These are phyloP conservation scores for Syngnathus typhle DNA, from an alignment of 2,113 vertebrate species.

Conservation along the genomic window DNA sequence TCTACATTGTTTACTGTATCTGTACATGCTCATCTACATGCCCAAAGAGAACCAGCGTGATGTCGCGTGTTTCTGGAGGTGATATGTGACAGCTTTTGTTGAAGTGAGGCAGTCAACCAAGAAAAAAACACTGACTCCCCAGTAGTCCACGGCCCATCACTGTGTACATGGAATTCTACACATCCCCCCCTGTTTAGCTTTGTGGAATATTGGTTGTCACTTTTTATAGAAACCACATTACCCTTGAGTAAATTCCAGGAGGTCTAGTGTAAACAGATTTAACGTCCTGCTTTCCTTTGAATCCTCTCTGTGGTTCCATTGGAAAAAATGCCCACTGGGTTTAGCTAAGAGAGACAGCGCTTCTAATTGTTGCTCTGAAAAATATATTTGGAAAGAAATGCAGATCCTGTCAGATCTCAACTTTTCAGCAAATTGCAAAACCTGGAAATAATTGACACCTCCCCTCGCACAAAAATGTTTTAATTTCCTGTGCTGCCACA, in stretches of 20 bases:
- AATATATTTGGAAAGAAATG: constrained; percentile 12
- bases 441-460: too few species aligned
- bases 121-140: too few species aligned
- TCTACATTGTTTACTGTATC: constrained; percentile 19
- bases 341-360: constrained; percentile 4
- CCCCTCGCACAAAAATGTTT: too few species aligned
- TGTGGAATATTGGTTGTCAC: constrained; percentile 12
- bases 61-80: constrained; percentile 19
- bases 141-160: too few species aligned
- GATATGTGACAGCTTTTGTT: neutral
- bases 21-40: constrained; percentile 41
- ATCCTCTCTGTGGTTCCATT: constrained; percentile 23
- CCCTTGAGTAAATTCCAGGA: constrained; percentile 12
- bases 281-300: constrained; percentile 9
- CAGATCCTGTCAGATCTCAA: constrained; percentile 24
- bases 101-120: constrained; percentile 17
- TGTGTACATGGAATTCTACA: constrained; percentile 1
- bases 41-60: constrained; percentile 23
- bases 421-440: too few species aligned
- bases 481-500: neutral
- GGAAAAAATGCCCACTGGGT: constrained; percentile 15
- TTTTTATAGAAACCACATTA: constrained; percentile 32
- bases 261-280: constrained; percentile 23
- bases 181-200: constrained; percentile 8
- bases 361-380: constrained; percentile 16